Conservation (phyloP, 1,140 invertebrate species). For the Papilio aristodemus region DNA sequence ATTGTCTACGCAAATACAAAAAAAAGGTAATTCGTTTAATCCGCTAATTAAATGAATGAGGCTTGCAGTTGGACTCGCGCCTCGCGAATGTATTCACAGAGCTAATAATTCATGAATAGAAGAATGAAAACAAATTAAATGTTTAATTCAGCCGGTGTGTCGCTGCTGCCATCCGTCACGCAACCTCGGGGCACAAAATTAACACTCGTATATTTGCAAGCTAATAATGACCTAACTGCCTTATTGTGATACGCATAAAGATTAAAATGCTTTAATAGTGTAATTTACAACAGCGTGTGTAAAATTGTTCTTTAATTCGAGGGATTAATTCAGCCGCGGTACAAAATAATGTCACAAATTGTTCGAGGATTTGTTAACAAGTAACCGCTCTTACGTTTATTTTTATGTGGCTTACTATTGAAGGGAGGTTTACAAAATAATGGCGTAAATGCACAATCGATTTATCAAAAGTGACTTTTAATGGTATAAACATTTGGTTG, state of each 20-base stretch:
- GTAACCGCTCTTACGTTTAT: constrained; percentile 31
- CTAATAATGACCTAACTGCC: background rate
- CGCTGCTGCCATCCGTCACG: constrained; percentile 13
- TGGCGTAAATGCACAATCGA: background rate
- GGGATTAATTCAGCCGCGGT: constrained; percentile 23
- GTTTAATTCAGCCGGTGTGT: constrained; percentile 28
- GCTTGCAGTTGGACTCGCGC: background rate
- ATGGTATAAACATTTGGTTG: background rate
- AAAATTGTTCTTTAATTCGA: constrained; percentile 19
- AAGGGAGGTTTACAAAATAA: constrained; percentile 6
- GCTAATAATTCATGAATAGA: constrained; percentile 22
- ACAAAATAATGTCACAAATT: constrained; percentile 31
- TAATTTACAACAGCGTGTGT: background rate
- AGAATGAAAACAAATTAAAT: constrained; percentile 33
- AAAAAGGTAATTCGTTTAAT: background rate
- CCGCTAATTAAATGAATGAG: constrained; percentile 5
- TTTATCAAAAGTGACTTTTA: background rate
- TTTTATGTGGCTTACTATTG: constrained; percentile 28
- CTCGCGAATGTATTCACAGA: constrained; percentile 6
- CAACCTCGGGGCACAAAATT: constrained; percentile 13
- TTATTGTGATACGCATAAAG: background rate
- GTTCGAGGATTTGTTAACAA: constrained; percentile 30
- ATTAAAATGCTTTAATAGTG: background rate
- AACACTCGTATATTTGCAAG: background rate
- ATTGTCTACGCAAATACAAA: constrained; percentile 1